Evolutionary conservation across 2,888 invertebrate genomes (phyloP), one percentile per base, ranked within the genome.

Genomic region (Noctua pronuba): DNA sequence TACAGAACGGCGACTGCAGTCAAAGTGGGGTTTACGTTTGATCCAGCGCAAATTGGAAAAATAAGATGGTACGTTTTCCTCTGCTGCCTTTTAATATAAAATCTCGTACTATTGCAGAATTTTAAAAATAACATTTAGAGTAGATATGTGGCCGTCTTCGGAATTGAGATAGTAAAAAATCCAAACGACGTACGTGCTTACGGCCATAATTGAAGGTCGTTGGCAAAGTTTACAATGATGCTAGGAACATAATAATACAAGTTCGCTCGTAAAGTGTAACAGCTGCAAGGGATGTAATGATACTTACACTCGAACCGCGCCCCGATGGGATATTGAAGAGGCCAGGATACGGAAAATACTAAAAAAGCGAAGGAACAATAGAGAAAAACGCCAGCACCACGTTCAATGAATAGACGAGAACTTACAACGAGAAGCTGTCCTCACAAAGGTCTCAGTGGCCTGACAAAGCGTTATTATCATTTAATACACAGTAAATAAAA

Each of bases 221-320:
- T 93, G 90, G 89, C 89, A 84, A 94, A 94, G 90, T 94, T 94
- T 92, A 92, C 92, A 94, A 93, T 94, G 93, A 93, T 92, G 93
- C 91, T 91, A 85, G 89, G 91, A 93, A 93, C 94, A 93, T 95
- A 94, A 94, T 95, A 94, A 95, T 94, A 94, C 92, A 95, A 96
- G 94, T 96, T 96, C 83, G 91, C 88, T 89, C 93, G 93, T 95
- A 95, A 96, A 95, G 87, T 92, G 96, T 95, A 95, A 95, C 96
- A 95, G 95, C 95, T 95, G 95, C 93, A 93, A 93, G 93, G 90
- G 88, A 91, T 92, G 92, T 94, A 94, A 95, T 94, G 94, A 94
- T 94, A 92, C 91, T 82, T 84, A 92, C 91, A 91, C 90, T 93
- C 90, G 90, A 90, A 92, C 92, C 88, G 89, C 92, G 88, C 87